Evolutionary conservation across 2,797 vertebrate species (phyloP).

Genomic region (Australoheros facetus): DNA sequence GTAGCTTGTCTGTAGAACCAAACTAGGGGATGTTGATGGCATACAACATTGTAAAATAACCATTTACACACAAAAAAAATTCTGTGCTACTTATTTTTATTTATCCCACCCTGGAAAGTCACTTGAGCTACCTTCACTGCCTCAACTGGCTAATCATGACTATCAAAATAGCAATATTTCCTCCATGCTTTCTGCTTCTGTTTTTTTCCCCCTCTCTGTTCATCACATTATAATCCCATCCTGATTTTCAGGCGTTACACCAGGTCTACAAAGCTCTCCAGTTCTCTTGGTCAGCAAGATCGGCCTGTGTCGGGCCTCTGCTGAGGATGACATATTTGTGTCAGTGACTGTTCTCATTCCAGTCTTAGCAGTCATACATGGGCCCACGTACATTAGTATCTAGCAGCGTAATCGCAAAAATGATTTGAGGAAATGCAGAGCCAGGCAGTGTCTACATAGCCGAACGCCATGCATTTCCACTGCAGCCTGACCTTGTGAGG

Average conservation of each 20-base stretch:
- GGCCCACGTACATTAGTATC: slow-evolving; percentile 33
- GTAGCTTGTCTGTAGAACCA: neutral
- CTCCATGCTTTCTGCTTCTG: neutral
- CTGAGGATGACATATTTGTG: slow-evolving; percentile 65
- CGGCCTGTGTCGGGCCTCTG: slow-evolving; percentile 44
- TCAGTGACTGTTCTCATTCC: slow-evolving; percentile 66
- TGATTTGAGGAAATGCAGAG: slow-evolving; percentile 54
- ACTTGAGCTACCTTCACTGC: neutral
- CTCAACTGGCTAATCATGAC: neutral
- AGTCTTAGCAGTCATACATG: slow-evolving; percentile 50
- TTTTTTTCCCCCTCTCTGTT: neutral
- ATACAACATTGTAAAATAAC: neutral
- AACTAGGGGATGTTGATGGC: neutral
- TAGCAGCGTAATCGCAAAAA: slow-evolving; percentile 10
- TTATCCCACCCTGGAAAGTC: slow-evolving; percentile 2
- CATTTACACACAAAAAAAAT: neutral
- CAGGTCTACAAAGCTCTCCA: slow-evolving; percentile 15
- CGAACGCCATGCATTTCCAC: slow-evolving; percentile 57
- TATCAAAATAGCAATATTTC: slow-evolving; percentile 13
- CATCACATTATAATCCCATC: slow-evolving; percentile 18
- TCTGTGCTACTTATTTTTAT: neutral
- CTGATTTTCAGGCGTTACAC: slow-evolving; percentile 29
- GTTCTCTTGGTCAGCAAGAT: slow-evolving; percentile 49
- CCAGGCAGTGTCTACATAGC: slow-evolving; percentile 40
- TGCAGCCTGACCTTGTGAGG: slow-evolving; percentile 69